phyloP scores from a whole-genome alignment of 2,113 vertebrate genomes.

The Circaetus gallicus region DNA sequence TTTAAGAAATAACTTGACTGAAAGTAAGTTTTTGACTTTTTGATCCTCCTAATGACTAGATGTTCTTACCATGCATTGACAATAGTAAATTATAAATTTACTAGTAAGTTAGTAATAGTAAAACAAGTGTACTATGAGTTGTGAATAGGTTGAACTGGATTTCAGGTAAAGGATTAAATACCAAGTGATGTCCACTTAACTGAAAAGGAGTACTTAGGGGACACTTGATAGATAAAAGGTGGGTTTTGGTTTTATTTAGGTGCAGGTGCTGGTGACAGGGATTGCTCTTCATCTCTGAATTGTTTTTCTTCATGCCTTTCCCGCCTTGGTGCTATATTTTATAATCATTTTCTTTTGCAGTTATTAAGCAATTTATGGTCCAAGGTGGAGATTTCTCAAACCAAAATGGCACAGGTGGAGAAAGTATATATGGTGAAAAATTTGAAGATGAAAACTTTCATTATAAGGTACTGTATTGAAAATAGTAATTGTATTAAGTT shows the following conservation, averaged over 20 bases:
- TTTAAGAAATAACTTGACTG: not conserved
- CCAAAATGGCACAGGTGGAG: constrained; percentile 94
- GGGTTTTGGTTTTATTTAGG: not conserved
- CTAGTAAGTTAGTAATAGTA: not conserved
- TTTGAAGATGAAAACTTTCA: constrained; percentile 98
- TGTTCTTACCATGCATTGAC: not conserved
- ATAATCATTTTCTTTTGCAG: constrained; percentile 66
- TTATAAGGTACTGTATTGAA: constrained; percentile 82
- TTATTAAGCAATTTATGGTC: constrained; percentile 98
- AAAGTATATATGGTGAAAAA: constrained; percentile 98
- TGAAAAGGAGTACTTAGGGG: not conserved
- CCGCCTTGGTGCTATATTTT: not conserved
- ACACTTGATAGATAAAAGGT: not conserved
- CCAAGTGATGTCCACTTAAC: not conserved
- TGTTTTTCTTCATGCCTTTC: not conserved
- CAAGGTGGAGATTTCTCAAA: constrained; percentile 97
- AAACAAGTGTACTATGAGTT: not conserved
- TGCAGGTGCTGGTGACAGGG: not conserved
- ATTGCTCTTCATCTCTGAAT: not conserved
- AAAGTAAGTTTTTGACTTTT: not conserved
- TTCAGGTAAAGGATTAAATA: not conserved
- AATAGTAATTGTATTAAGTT: not conserved
- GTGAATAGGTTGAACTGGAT: not conserved
- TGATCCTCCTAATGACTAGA: not conserved
- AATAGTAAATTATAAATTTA: not conserved